These are phyloP conservation scores for Ardeotis arabs DNA, from an alignment of 2,113 vertebrate species.

Conservation along the genomic window DNA sequence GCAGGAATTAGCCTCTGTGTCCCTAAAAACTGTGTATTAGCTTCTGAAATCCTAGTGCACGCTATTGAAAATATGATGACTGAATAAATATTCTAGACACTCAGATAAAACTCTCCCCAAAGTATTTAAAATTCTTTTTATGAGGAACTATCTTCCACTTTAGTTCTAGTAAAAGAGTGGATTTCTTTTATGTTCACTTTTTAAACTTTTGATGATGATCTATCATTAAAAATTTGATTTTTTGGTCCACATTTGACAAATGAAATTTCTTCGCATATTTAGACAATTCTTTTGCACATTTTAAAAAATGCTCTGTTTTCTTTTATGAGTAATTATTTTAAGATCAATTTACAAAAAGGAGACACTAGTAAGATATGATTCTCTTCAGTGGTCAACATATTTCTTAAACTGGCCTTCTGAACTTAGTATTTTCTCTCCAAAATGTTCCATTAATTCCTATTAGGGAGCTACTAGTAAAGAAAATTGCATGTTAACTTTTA, in stretches of 20 bases:
- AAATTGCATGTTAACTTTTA: constrained; percentile 77
- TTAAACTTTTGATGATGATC: background rate
- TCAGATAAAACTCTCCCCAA: background rate
- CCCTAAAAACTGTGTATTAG: background rate
- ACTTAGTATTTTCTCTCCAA: constrained; percentile 61
- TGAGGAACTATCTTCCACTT: background rate
- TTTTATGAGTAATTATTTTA: background rate
- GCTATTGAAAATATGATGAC: background rate
- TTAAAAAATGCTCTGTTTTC: background rate
- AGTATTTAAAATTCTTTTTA: background rate
- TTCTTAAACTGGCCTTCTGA: constrained; percentile 43
- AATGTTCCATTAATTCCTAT: constrained; percentile 76
- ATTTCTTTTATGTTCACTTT: background rate
- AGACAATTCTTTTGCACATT: background rate
- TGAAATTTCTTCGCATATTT: background rate
- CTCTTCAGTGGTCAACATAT: background rate
- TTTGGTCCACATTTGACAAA: background rate
- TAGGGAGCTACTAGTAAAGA: constrained; percentile 74
- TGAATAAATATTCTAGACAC: background rate
- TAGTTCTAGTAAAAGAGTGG: background rate
- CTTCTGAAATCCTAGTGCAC: background rate
- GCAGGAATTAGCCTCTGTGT: background rate
- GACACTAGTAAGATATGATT: background rate
- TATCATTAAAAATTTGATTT: background rate
- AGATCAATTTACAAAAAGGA: background rate